Evolutionary conservation across 2,113 vertebrate genomes (phyloP).

Genomic region (Pteropus alecto): DNA sequence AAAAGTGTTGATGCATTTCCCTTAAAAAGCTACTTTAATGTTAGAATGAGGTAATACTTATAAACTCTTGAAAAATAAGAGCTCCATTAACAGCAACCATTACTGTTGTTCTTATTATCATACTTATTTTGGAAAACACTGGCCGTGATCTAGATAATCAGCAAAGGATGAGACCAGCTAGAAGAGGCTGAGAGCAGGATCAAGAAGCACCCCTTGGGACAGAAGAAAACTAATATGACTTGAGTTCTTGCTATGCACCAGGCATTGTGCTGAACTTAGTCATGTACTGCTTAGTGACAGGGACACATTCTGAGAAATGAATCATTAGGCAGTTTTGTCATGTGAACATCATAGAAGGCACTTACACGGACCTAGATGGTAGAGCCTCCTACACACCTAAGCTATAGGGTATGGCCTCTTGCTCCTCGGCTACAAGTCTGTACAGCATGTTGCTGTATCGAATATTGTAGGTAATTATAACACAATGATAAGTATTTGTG

Average conservation of each 20-base stretch:
- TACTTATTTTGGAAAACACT: background rate
- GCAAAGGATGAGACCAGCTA: background rate
- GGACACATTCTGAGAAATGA: background rate
- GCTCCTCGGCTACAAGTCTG: too few species aligned
- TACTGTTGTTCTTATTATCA: background rate
- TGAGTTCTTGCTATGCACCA: background rate
- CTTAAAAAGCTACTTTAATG: background rate
- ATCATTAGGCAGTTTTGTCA: background rate
- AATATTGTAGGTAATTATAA: background rate
- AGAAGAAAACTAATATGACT: background rate
- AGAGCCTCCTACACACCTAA: too few species aligned
- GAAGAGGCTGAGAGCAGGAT: background rate
- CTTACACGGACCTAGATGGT: background rate
- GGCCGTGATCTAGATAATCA: background rate
- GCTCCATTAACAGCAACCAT: background rate
- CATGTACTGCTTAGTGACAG: too few species aligned
- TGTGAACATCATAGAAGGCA: background rate
- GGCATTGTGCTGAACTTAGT: background rate
- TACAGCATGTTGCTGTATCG: too few species aligned
- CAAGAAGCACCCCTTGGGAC: background rate
- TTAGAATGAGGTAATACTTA: background rate
- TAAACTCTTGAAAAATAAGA: background rate
- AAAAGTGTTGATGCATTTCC: background rate
- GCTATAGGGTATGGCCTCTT: background rate
- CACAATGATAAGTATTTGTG: background rate